Percentiles rank a stretch among this genome's conserved stretches.
These are phyloP conservation scores for Ammospiza maritima DNA, from an alignment of 2,797 vertebrate genomes.

Conservation along the genomic window DNA sequence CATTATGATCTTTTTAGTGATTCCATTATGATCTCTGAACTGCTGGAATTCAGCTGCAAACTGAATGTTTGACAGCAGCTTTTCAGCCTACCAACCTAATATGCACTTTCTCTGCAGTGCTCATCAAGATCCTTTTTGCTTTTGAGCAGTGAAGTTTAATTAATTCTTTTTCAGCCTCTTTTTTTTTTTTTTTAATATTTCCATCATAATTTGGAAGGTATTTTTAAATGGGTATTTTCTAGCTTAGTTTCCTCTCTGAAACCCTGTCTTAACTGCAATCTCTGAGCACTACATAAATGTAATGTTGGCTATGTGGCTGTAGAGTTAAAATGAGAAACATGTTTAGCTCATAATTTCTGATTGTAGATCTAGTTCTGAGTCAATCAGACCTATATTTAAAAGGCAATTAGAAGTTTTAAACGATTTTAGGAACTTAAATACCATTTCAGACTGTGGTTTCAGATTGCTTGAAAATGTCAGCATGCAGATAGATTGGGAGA, in stretches of 20 bases:
- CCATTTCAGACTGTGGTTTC: neutral
- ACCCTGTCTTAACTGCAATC: neutral
- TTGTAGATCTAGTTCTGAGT: neutral
- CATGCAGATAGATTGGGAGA: neutral
- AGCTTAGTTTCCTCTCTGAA: neutral
- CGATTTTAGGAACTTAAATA: neutral
- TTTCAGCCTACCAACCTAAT: neutral
- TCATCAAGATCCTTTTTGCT: neutral
- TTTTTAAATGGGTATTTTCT: neutral
- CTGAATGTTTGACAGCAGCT: neutral
- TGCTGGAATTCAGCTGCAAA: neutral
- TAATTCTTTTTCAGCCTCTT: neutral
- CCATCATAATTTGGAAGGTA: neutral
- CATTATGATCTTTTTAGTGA: neutral
- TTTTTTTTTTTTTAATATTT: neutral
- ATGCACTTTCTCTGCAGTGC: neutral
- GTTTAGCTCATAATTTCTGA: neutral
- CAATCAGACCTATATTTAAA: neutral
- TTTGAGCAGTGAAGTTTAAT: neutral
- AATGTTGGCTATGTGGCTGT: neutral
- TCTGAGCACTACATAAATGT: accelerated
- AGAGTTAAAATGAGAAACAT: neutral
- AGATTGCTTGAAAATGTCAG: neutral
- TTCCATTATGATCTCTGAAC: neutral
- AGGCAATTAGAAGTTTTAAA: neutral